Percentiles rank a stretch among this genome's conserved stretches.
Evolutionary conservation across 1,140 invertebrate genomes (phyloP).

Genomic region (Achroia grisella): DNA sequence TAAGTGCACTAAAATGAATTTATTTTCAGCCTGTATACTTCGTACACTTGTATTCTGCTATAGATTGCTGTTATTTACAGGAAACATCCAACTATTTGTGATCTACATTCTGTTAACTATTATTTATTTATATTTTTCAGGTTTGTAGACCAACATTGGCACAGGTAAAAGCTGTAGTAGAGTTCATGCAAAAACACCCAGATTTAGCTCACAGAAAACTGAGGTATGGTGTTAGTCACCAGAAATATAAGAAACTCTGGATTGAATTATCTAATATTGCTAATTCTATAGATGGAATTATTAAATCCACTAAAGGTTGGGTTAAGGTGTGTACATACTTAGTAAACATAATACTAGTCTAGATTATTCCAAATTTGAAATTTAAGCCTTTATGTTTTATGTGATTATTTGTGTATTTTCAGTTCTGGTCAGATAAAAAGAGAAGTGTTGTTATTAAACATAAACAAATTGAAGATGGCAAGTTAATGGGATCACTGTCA

Average conservation of each 20-base stretch:
- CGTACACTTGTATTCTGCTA: too few species aligned
- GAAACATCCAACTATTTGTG: too few species aligned
- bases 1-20: too few species aligned
- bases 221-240: constrained; percentile 25
- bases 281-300: constrained; percentile 38
- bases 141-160: constrained; percentile 29
- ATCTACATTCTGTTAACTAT: too few species aligned
- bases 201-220: constrained; percentile 35
- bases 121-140: constrained; percentile 15
- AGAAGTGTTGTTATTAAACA: constrained; percentile 35
- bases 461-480: constrained; percentile 40
- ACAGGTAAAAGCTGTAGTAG: constrained; percentile 38
- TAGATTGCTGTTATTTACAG: too few species aligned
- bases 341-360: too few species aligned
- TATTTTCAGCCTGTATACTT: too few species aligned
- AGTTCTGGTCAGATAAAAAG: constrained; percentile 52
- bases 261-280: constrained; percentile 30
- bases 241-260: constrained; percentile 40
- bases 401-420: too few species aligned
- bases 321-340: constrained; percentile 33
- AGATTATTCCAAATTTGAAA: too few species aligned
- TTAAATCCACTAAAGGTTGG: constrained; percentile 45
- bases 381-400: too few species aligned
- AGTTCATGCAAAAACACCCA: constrained; percentile 46
- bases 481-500: constrained; percentile 20